Percentiles rank a stretch among this genome's conserved stretches.
phyloP scores from a whole-genome alignment of 1,140 invertebrate genomes.

The Brachionus koreanus region DNA sequence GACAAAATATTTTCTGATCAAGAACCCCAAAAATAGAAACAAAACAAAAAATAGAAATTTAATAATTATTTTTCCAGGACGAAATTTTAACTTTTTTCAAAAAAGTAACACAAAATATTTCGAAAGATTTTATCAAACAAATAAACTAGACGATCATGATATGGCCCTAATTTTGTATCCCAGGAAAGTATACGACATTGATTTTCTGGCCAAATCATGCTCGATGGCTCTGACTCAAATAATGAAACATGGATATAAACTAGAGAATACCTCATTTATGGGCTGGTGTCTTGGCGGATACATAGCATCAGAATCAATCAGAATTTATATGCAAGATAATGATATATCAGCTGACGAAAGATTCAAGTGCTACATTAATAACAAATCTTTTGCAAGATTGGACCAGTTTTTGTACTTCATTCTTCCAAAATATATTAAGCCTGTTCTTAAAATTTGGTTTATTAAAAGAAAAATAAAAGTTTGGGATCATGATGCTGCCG shows the following conservation, averaged over 20 bases:
- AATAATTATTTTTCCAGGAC: slow-evolving; percentile 34
- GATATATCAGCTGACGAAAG: not conserved
- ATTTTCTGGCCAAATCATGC: slow-evolving; percentile 22
- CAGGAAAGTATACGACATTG: not conserved
- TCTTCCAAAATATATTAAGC: not conserved
- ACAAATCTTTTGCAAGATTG: slow-evolving; percentile 21
- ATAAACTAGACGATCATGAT: slow-evolving; percentile 3
- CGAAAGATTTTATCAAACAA: slow-evolving; percentile 28
- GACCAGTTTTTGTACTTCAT: slow-evolving; percentile 42
- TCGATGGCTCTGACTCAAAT: slow-evolving; percentile 24
- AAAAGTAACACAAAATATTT: slow-evolving; percentile 19
- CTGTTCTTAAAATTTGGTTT: not conserved
- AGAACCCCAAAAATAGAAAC: not conserved
- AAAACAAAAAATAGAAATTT: slow-evolving; percentile 4
- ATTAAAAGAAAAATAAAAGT: slow-evolving; percentile 16
- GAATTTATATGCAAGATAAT: not conserved
- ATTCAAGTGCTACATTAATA: slow-evolving; percentile 33
- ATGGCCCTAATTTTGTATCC: slow-evolving; percentile 31
- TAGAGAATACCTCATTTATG: slow-evolving; percentile 24
- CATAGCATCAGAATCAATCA: slow-evolving; percentile 19
- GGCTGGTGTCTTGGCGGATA: slow-evolving; percentile 40
- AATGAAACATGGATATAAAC: slow-evolving; percentile 3
- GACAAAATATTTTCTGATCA: not conserved
- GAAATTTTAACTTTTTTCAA: slow-evolving; percentile 42
- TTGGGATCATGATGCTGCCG: slow-evolving; percentile 2